A percentile compares a stretch with the other conserved stretches of the same genome.
Conservation (phyloP, 2,888 invertebrate genomes). For the Brassicogethes aeneus region DNA sequence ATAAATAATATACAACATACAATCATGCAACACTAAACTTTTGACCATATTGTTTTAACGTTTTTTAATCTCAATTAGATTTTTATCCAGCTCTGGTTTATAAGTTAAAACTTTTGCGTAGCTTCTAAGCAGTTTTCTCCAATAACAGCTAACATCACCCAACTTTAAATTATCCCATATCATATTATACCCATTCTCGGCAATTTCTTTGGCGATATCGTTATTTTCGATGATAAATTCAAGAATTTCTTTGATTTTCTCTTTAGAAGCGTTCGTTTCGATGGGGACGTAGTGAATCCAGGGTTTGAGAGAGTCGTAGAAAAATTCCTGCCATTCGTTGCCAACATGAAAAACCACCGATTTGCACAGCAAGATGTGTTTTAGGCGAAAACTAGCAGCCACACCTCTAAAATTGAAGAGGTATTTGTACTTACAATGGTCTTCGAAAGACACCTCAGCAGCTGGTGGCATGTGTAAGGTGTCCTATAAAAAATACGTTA, state of each 20-base stretch:
- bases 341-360: constrained; percentile 93
- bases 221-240: constrained; percentile 71
- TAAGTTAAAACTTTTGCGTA: constrained; percentile 69
- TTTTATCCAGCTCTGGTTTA: constrained; percentile 49
- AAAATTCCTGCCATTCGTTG: constrained; percentile 91
- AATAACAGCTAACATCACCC: constrained; percentile 79
- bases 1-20: too few relatives aligned
- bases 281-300: constrained; percentile 96
- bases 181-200: constrained; percentile 70
- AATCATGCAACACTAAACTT: too few relatives aligned
- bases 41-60: background rate
- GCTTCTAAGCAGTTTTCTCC: constrained; percentile 64
- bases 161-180: constrained; percentile 77
- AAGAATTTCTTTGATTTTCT: constrained; percentile 63
- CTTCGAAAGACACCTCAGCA: constrained; percentile 76
- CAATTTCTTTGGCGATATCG: constrained; percentile 64
- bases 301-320: constrained; percentile 80
- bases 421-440: constrained; percentile 89
- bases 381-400: constrained; percentile 94
- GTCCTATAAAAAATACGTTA: constrained; percentile 51
- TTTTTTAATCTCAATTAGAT: constrained; percentile 45
- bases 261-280: constrained; percentile 49
- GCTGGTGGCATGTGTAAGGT: constrained; percentile 80
- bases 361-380: constrained; percentile 87
- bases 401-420: constrained; percentile 95